phyloP scores from a whole-genome alignment of 1,140 invertebrate genomes.

The Trypoxylus dichotomus region DNA sequence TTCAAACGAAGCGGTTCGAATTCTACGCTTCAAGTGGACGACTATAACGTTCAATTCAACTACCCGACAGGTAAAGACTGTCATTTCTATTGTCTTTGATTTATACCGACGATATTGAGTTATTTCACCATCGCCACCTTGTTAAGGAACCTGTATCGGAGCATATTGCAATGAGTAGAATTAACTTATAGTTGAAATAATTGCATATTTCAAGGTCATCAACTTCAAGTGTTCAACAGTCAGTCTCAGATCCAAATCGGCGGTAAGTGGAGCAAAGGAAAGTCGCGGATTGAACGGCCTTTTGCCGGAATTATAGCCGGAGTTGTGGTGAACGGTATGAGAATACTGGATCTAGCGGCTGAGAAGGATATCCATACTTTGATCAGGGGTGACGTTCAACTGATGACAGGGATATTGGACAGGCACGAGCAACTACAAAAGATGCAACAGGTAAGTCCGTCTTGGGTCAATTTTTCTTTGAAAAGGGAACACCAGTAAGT shows the following conservation, averaged over 20 bases:
- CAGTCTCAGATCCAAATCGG: conserved; percentile 90
- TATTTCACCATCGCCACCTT: too few relatives aligned
- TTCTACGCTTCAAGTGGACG: conserved; percentile 89
- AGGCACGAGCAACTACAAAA: conserved; percentile 71
- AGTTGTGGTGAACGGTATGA: conserved; percentile 82
- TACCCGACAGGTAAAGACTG: conserved; percentile 72
- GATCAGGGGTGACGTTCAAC: conserved; percentile 72
- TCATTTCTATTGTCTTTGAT: too few relatives aligned
- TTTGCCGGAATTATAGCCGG: conserved; percentile 88
- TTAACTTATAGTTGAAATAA: not conserved
- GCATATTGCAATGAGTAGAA: not conserved
- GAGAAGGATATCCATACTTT: conserved; percentile 74
- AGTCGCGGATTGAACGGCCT: conserved; percentile 72
- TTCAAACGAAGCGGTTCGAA: conserved; percentile 88
- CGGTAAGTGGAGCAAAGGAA: conserved; percentile 78
- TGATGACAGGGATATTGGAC: conserved; percentile 72
- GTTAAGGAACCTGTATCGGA: too few relatives aligned
- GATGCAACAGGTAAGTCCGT: conserved; percentile 71
- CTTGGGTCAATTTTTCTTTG: too few relatives aligned
- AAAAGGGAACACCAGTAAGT: not conserved
- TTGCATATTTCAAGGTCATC: conserved; percentile 67
- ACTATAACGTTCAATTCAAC: conserved; percentile 81
- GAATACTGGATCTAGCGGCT: conserved; percentile 82
- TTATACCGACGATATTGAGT: too few relatives aligned
- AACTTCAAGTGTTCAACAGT: conserved; percentile 88